These are phyloP conservation scores for Apoda limacodes DNA, from an alignment of 2,888 invertebrate species.

Conservation along the genomic window DNA sequence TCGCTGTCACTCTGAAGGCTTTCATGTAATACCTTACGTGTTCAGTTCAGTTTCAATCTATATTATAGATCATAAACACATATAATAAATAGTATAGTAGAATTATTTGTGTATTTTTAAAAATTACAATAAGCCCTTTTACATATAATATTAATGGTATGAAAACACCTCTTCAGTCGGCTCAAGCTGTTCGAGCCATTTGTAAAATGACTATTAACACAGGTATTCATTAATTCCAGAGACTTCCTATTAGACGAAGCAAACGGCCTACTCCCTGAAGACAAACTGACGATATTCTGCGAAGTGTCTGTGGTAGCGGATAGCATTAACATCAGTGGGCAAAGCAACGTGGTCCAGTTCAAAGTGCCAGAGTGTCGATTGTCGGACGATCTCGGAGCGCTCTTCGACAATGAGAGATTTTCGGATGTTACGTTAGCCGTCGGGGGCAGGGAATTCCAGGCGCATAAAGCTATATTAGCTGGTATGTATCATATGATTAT, in stretches of 20 bases:
- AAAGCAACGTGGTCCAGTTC: slow-evolving; percentile 97
- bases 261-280: slow-evolving; percentile 98
- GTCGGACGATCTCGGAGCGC: slow-evolving; percentile 93
- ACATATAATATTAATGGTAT: too few relatives aligned
- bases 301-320: slow-evolving; percentile 98
- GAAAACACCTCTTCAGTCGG: too few relatives aligned
- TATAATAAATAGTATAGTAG: too few relatives aligned
- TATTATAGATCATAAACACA: too few relatives aligned
- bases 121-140: too few relatives aligned
- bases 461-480: slow-evolving; percentile 97
- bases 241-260: slow-evolving; percentile 99
- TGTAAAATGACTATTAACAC: too few relatives aligned
- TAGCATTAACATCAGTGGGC: slow-evolving; percentile 99
- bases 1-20: too few relatives aligned
- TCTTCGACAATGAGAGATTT: slow-evolving; percentile 98
- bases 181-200: too few relatives aligned
- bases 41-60: too few relatives aligned
- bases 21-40: too few relatives aligned
- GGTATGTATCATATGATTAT: slow-evolving; percentile 59
- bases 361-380: slow-evolving; percentile 95
- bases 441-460: slow-evolving; percentile 90
- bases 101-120: too few relatives aligned
- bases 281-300: slow-evolving; percentile 99
- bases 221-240: too few relatives aligned
- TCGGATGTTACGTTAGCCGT: slow-evolving; percentile 97